Base-by-base conservation (phyloP, 64 coral and sea anemone genomes). In the Montipora efflorescens region DNA sequence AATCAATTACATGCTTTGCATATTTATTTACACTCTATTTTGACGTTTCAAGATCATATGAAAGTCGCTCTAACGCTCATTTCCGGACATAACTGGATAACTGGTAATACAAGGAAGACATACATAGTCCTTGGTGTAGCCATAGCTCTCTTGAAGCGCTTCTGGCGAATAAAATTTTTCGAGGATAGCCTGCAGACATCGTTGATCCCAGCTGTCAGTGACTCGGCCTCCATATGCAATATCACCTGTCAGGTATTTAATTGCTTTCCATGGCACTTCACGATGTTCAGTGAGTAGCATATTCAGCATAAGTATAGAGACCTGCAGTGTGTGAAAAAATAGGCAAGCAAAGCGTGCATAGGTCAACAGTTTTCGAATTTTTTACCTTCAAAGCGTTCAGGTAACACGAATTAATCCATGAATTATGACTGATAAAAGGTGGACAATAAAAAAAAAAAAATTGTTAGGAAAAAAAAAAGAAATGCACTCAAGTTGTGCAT, bases 191-290 rank as follows among this genome's bases (percentile, higher is more conserved):
- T 96, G 72, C 53, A 99, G 78, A 48, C 97, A 99, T 52, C 97
- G 88, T 25, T 94, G 95, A 43, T 99, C 97, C 97, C 97, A 99
- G 15, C 51, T 77, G 64, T 99, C 97, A 19, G 97, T 96, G n/a
- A 99, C 97, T 21, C 97, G 92, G 2, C 97, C 97, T 9, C 95
- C 97, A 67, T 94, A 99, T 4, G 95, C 92, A 3, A 99, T 94
- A 10, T 99, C 97, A 19, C 94, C 91, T 23, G 97, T 99, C 8
- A 99, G 89, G 64, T 99, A 99, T 19, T 50, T 90, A 7, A 99
- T 80, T 14, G 94, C 94, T 75, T 90, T 86, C 97, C 97, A 99
- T 5, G 97, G 97, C 9, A 99, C 94, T 10, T 88, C 92, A 12
- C 79, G 89, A 76, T 99, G 95, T 84, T 99, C 97, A 4, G 95